Conservation (phyloP, 2,113 vertebrate species). For the Falco punctatus region DNA sequence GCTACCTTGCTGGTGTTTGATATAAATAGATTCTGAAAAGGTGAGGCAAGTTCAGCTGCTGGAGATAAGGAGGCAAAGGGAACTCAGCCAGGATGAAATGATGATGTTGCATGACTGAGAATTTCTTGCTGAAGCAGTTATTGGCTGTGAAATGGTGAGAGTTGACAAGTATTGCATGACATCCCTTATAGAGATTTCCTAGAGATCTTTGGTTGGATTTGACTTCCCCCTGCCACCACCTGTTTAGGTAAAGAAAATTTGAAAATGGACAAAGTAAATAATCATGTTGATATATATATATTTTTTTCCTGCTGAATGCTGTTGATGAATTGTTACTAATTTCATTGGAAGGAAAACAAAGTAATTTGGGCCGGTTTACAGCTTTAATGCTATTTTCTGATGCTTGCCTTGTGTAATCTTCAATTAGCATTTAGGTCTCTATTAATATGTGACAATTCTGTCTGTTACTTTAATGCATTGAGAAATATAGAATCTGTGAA, state of each 20-base stretch:
- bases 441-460: neutral
- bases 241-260: neutral
- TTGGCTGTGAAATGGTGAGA: neutral
- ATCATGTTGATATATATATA: neutral
- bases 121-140: constrained; percentile 7
- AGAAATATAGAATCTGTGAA: neutral
- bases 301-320: neutral
- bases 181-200: neutral
- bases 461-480: neutral
- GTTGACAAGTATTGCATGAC: neutral
- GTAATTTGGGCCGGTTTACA: neutral
- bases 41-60: constrained; percentile 11
- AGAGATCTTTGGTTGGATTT: neutral
- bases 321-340: neutral
- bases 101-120: constrained; percentile 8
- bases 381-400: neutral
- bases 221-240: neutral
- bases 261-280: neutral
- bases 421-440: neutral
- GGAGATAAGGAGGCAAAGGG: neutral
- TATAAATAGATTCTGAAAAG: constrained; percentile 34
- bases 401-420: neutral
- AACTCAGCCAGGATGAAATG: constrained; percentile 18
- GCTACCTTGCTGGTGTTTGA: neutral
- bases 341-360: neutral